Percentiles rank a stretch among this genome's conserved stretches.
Evolutionary conservation across 2,797 vertebrate genomes (phyloP).

Genomic region (Poeciliopsis turneri): DNA sequence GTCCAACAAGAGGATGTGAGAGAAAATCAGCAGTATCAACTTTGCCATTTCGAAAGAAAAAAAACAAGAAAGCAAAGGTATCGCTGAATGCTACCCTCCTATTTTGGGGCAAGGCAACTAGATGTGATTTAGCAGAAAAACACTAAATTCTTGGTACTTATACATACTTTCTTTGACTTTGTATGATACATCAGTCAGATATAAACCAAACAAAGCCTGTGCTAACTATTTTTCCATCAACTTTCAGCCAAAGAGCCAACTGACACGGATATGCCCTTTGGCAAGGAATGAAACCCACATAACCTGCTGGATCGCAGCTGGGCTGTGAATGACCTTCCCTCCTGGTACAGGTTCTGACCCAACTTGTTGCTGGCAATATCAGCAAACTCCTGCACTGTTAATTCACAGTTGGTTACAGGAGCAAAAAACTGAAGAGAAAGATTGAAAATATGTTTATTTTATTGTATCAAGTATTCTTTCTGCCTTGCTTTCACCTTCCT

Average conservation of each 20-base stretch:
- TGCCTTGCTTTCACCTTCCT: constrained; percentile 25
- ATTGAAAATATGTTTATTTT: constrained; percentile 57
- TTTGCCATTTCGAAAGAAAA: neutral
- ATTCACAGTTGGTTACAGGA: constrained; percentile 57
- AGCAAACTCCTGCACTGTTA: constrained; percentile 37
- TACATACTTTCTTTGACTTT: neutral
- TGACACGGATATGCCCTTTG: constrained; percentile 43
- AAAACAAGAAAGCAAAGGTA: too few relatives aligned
- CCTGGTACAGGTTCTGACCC: constrained; percentile 52
- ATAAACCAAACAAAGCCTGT: neutral
- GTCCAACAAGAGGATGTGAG: neutral
- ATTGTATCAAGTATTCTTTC: constrained; percentile 41
- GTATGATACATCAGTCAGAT: constrained; percentile 1
- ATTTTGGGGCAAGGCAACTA: constrained; percentile 10
- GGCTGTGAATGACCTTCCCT: constrained; percentile 29
- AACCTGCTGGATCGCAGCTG: constrained; percentile 52
- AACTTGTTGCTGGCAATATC: constrained; percentile 57
- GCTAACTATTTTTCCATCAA: constrained; percentile 6
- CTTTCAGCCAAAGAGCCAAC: constrained; percentile 15
- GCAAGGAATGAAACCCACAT: constrained; percentile 61
- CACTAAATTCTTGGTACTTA: neutral
- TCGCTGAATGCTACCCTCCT: neutral
- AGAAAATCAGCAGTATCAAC: neutral
- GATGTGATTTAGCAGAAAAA: neutral
- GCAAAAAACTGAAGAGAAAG: constrained; percentile 51